Percentiles rank a stretch among this genome's conserved stretches.
Evolutionary conservation across 2,888 invertebrate genomes (phyloP).

Genomic region (Thumatha senex): DNA sequence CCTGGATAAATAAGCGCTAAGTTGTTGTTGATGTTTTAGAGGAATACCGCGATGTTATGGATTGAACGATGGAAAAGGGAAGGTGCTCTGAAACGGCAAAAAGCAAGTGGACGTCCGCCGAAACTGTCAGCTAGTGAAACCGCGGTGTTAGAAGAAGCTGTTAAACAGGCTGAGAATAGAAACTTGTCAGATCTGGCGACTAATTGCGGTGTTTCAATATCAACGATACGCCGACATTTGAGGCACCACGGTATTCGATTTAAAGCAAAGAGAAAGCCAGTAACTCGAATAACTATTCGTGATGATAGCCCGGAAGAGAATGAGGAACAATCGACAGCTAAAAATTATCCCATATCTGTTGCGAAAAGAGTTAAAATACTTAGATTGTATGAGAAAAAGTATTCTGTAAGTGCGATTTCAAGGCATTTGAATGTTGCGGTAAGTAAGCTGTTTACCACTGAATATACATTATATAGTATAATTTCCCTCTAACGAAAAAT

Average conservation of each 20-base stretch:
- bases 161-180: background rate
- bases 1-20: too few species aligned
- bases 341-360: background rate
- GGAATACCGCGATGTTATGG: background rate
- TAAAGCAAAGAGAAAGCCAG: background rate
- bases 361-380: background rate
- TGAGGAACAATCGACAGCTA: background rate
- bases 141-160: background rate
- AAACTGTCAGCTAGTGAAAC: background rate
- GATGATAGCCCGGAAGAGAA: background rate
- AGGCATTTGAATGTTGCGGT: conserved; percentile 1
- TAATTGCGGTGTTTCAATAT: background rate
- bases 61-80: background rate
- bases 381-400: background rate
- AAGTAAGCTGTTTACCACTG: background rate
- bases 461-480: too few species aligned
- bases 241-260: background rate
- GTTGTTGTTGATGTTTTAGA: background rate
- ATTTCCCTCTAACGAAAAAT: too few species aligned
- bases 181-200: background rate
- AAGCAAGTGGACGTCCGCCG: background rate
- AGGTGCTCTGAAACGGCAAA: background rate
- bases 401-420: background rate
- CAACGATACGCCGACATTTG: background rate
- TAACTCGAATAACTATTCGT: background rate